Percentiles rank a stretch among this genome's conserved stretches.
Evolutionary conservation across 2,888 invertebrate genomes (phyloP).

Genomic region (Epinotia ramella): DNA sequence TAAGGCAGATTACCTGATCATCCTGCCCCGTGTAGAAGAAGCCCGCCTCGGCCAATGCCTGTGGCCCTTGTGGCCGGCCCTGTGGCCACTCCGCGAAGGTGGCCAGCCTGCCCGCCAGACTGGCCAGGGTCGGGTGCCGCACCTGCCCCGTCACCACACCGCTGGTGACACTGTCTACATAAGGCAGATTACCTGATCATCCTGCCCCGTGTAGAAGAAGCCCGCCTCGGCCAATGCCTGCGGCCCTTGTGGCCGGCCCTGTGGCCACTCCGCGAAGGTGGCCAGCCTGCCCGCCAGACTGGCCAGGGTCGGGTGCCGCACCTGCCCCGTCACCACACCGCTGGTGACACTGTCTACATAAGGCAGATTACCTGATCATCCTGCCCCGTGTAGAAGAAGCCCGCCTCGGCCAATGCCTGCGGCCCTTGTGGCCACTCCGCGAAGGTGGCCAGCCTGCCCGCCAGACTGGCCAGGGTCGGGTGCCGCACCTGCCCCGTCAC

Average conservation of each 20-base stretch:
- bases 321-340: conserved; percentile 40
- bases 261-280: conserved; percentile 89
- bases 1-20: conserved; percentile 83
- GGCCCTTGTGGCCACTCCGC: conserved; percentile 93
- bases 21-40: conserved; percentile 92
- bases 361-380: conserved; percentile 85
- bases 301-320: conserved; percentile 88
- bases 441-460: conserved; percentile 88
- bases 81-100: conserved; percentile 90
- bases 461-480: conserved; percentile 88
- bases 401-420: conserved; percentile 91
- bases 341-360: background rate
- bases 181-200: conserved; percentile 84
- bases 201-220: conserved; percentile 92
- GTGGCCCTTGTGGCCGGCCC: conserved; percentile 92
- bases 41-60: conserved; percentile 92
- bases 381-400: conserved; percentile 93
- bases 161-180: background rate
- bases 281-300: conserved; percentile 87
- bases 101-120: conserved; percentile 87
- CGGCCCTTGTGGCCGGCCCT: conserved; percentile 90
- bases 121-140: conserved; percentile 88
- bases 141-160: conserved; percentile 50
- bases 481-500: conserved; percentile 73
- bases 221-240: conserved; percentile 93